Evolutionary conservation across 2,888 invertebrate species (phyloP), one percentile per base, ranked within the genome.

Genomic region (Cotesia congregata): DNA sequence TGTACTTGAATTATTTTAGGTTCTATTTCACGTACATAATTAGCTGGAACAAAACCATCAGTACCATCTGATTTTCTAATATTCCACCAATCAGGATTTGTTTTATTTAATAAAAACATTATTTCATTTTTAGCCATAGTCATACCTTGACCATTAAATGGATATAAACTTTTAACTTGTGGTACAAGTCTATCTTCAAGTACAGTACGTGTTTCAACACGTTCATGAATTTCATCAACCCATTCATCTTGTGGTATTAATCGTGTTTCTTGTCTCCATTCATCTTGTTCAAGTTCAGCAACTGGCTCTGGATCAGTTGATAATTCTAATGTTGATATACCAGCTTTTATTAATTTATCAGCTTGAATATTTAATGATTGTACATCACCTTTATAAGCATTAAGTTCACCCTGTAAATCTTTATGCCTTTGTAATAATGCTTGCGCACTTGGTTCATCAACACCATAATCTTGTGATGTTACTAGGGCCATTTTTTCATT

Each of bases 11-110:
- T 95, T 0, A 96, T 93, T 79, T 97, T 93, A 0, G 98, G 96
- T 82, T 98, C 97, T 68, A 97, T 93, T 90, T 98, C 97, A 50
- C 95, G 93, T 12, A 99, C 97, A 90, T 99, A 99, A 90, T 97
- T 98, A 0, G 98, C 98, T 0, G 99, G 99, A 3, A 99, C 98
- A 90, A 98, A 99, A 1, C 99, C 99, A 85, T 98, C 98, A 0
- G 94, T 93, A 0, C 98, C 95, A 86, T 96, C 97, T 0, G 94
- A 93, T 89, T 97, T 97, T 12, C 97, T 92, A n/a, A 98, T 96
- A 84, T 97, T 97, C 99, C 99, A 99, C 99, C 99, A 99, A 89
- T 99, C 99, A 0, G 95, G 94, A 90, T 98, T 99, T 6, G 97
- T 98, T 90, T 97, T 97, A 88, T 95, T 97, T 80, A 99, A 92